Evolutionary conservation across 37 sponge, comb jelly and placozoan genomes (phyloP).

Genomic region (Aphrocallistes beatrix): DNA sequence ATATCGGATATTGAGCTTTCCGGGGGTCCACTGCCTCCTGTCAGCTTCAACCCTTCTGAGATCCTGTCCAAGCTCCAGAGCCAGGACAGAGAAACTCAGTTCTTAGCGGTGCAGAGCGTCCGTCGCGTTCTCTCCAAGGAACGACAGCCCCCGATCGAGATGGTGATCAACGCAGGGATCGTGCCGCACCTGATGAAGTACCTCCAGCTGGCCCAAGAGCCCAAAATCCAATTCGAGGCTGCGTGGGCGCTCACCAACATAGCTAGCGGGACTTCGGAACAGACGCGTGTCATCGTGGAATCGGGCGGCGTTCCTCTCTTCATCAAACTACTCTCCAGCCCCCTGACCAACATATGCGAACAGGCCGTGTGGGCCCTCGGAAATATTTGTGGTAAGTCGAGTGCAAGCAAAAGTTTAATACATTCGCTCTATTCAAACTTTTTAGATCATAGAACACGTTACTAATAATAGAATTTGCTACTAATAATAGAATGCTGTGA

Average conservation of each 20-base stretch:
- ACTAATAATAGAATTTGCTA: neutral
- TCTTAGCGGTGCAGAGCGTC: neutral
- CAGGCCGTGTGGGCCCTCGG: conserved; percentile 97
- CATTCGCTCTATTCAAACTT: neutral
- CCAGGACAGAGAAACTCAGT: conserved; percentile 4
- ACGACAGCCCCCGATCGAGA: conserved; percentile 29
- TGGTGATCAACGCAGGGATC: conserved; percentile 33
- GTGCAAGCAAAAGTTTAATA: too few species aligned
- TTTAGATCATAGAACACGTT: neutral
- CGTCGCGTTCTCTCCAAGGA: conserved; percentile 26
- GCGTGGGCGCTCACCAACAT: conserved; percentile 97
- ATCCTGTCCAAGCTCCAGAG: neutral
- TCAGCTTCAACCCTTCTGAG: neutral
- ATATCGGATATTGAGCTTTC: neutral
- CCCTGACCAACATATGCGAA: conserved; percentile 49
- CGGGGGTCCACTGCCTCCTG: neutral
- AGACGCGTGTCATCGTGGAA: conserved; percentile 76
- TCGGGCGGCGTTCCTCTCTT: conserved; percentile 73
- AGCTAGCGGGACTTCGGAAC: conserved; percentile 77
- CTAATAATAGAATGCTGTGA: neutral
- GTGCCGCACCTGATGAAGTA: conserved; percentile 29
- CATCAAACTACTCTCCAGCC: conserved; percentile 52
- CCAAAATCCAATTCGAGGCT: conserved; percentile 83
- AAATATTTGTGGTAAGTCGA: conserved; percentile 79
- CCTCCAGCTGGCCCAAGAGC: conserved; percentile 26